phyloP scores from a whole-genome alignment of 2,888 invertebrate genomes.

The Megamerina dolium region DNA sequence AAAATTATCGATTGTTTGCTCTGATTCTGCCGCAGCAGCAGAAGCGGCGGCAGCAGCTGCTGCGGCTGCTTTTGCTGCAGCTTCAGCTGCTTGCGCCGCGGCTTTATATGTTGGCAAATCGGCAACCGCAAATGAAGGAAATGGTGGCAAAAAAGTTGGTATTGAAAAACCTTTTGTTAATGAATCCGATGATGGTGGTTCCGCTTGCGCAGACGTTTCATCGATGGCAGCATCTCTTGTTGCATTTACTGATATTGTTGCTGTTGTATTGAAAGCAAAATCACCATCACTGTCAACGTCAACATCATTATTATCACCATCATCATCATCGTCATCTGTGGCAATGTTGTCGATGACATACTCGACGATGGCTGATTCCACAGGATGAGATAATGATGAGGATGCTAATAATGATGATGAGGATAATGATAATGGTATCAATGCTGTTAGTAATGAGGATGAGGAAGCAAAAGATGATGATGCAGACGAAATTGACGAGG shows the following conservation, averaged over 20 bases:
- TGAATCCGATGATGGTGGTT: conserved; percentile 31
- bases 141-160: conserved; percentile 42
- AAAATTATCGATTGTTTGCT: neutral
- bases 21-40: neutral
- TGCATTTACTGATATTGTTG: no score
- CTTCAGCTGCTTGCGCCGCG: conserved; percentile 27
- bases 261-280: no score
- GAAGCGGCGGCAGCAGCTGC: neutral
- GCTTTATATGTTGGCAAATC: conserved; percentile 38
- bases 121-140: conserved; percentile 40
- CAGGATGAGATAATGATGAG: conserved; percentile 6
- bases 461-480: conserved; percentile 1
- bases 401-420: no score
- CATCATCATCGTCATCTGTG: conserved; percentile 10
- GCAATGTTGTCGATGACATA: conserved; percentile 21
- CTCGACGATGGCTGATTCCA: conserved; percentile 15
- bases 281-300: conserved; percentile 10
- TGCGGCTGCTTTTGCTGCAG: conserved; percentile 20
- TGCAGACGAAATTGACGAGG: neutral
- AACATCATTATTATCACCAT: neutral
- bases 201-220: no score
- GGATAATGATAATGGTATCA: conserved; percentile 3
- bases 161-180: conserved; percentile 43
- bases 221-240: no score
- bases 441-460: conserved; percentile 1